Evolutionary conservation across 1,140 invertebrate species (phyloP).

Genomic region (Lamellibrachia luymesi): DNA sequence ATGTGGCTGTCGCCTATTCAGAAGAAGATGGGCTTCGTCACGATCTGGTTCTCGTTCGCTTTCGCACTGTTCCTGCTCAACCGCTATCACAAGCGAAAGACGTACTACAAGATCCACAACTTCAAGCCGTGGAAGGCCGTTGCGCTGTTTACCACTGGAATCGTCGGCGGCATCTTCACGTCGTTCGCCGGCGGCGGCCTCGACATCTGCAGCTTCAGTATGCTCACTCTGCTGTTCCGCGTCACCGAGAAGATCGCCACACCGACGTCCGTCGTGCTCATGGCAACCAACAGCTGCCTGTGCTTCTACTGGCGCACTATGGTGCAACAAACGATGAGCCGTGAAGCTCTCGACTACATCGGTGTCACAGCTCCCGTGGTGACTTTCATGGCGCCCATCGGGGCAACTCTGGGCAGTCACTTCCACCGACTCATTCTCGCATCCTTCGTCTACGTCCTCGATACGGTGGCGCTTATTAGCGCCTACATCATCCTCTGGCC

Average conservation of each 20-base stretch:
- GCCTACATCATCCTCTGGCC: conserved; percentile 30
- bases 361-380: conserved; percentile 40
- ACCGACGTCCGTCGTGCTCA: conserved; percentile 45
- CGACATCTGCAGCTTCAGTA: conserved; percentile 44
- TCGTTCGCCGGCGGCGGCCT: conserved; percentile 43
- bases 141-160: conserved; percentile 39
- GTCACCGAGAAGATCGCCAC: conserved; percentile 48
- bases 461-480: conserved; percentile 41
- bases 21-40: conserved; percentile 48
- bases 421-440: conserved; percentile 50
- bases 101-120: conserved; percentile 33
- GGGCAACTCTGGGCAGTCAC: conserved; percentile 47
- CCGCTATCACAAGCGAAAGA: conserved; percentile 36
- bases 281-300: conserved; percentile 41
- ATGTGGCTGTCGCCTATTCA: conserved; percentile 26
- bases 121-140: conserved; percentile 37
- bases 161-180: conserved; percentile 44
- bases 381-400: conserved; percentile 43
- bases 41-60: conserved; percentile 46
- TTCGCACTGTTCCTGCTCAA: conserved; percentile 42
- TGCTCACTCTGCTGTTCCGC: conserved; percentile 45
- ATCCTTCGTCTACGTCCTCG: conserved; percentile 41
- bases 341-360: conserved; percentile 44
- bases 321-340: conserved; percentile 41
- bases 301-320: conserved; percentile 47